phyloP scores from a whole-genome alignment of 2,888 invertebrate species.

The Torymus aiolomorphi region DNA sequence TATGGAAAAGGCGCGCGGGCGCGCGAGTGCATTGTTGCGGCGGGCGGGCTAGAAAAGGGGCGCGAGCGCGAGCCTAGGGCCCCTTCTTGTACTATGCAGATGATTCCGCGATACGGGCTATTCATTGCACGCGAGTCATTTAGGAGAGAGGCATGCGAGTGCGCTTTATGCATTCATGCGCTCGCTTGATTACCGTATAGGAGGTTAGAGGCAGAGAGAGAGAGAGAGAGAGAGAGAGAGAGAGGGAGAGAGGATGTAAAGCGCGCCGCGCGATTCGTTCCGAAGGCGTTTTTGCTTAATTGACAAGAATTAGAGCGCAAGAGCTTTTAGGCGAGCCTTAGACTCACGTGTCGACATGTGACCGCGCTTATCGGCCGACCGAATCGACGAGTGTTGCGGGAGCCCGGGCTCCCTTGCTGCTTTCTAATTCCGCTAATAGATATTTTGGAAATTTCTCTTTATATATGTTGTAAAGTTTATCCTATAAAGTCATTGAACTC shows the following conservation, averaged over 20 bases:
- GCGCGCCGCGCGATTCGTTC: too few species aligned
- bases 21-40: neutral
- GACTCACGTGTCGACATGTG: too few species aligned
- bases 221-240: too few species aligned
- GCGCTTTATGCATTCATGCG: slow-evolving; percentile 1
- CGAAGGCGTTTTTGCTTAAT: neutral
- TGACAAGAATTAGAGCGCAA: slow-evolving; percentile 4
- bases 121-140: slow-evolving; percentile 71
- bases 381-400: too few species aligned
- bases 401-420: too few species aligned
- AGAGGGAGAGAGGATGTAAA: too few species aligned
- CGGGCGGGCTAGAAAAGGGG: slow-evolving; percentile 57
- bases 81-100: slow-evolving; percentile 71
- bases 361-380: too few species aligned
- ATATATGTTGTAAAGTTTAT: too few species aligned
- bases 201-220: neutral
- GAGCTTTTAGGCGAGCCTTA: too few species aligned
- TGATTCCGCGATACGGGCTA: slow-evolving; percentile 72
- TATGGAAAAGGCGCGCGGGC: neutral
- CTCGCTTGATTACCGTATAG: neutral
- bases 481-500: too few species aligned
- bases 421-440: too few species aligned
- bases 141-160: slow-evolving; percentile 57
- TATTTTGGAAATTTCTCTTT: too few species aligned
- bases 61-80: slow-evolving; percentile 58